Evolutionary conservation across 2,888 invertebrate genomes (phyloP).

Genomic region (Erynnis tages): DNA sequence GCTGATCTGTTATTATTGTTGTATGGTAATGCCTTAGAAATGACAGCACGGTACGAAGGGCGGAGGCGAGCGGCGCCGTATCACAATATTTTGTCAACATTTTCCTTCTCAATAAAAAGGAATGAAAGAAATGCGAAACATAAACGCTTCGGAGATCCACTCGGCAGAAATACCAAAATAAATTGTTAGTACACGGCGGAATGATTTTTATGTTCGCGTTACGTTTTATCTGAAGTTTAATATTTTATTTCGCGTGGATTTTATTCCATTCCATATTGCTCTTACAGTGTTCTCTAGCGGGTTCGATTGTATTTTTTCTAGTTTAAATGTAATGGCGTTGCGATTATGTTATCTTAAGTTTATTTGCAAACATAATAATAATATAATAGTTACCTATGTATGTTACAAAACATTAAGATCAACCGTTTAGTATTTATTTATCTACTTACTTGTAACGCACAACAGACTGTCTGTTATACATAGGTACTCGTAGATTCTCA

Average conservation of each 20-base stretch:
- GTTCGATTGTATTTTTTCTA: too few relatives aligned
- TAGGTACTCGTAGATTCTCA: too few relatives aligned
- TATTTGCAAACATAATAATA: too few relatives aligned
- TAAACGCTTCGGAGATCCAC: conserved; percentile 22
- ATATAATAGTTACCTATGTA: too few relatives aligned
- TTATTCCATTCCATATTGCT: background rate
- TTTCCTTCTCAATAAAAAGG: conserved; percentile 22
- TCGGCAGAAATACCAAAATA: conserved; percentile 25
- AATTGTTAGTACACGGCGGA: conserved; percentile 9
- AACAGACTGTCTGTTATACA: too few relatives aligned
- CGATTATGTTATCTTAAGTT: too few relatives aligned
- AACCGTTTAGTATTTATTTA: too few relatives aligned
- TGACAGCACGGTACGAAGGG: conserved; percentile 1
- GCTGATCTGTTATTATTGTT: conserved; percentile 8
- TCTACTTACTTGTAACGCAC: too few relatives aligned
- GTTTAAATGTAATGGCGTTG: too few relatives aligned
- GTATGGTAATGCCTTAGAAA: conserved; percentile 18
- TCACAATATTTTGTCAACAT: conserved; percentile 25
- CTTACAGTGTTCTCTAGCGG: background rate
- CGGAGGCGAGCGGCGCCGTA: background rate
- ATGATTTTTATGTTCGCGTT: conserved; percentile 22
- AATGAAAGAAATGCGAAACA: conserved; percentile 20
- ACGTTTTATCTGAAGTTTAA: conserved; percentile 13
- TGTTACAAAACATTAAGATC: too few relatives aligned
- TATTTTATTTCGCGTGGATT: conserved; percentile 3